Conservation (phyloP, 2,113 vertebrate genomes). For the Oreocharis arfaki region DNA sequence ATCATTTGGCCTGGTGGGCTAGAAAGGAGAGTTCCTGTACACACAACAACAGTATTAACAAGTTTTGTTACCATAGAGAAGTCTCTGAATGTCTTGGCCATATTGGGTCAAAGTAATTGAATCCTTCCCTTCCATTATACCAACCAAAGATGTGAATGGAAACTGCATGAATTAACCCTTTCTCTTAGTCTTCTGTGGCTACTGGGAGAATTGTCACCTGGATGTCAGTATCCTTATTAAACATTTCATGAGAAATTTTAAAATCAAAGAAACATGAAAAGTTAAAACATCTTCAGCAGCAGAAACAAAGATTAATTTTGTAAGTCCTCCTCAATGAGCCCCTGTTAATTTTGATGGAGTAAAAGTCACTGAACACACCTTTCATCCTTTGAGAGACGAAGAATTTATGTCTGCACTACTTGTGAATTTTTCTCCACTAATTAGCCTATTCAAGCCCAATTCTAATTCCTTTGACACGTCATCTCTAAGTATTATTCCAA, state of each 20-base stretch:
- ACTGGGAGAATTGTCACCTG: not conserved
- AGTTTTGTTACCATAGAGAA: not conserved
- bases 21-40: not conserved
- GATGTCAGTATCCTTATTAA: not conserved
- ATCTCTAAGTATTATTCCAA: not conserved
- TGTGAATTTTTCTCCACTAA: not conserved
- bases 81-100: not conserved
- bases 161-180: not conserved
- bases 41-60: not conserved
- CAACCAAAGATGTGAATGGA: not conserved
- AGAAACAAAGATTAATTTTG: not conserved
- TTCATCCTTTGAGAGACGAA: not conserved
- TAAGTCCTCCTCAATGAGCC: not conserved
- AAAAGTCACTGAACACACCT: not conserved
- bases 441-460: not conserved
- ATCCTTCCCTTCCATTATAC: not conserved
- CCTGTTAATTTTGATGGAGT: not conserved
- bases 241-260: not conserved
- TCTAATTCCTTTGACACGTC: not conserved
- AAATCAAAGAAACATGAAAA: not conserved
- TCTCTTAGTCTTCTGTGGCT: not conserved
- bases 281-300: not conserved
- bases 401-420: not conserved
- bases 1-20: not conserved
- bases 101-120: not conserved